phyloP scores from a whole-genome alignment of 2,797 vertebrate genomes.

The Sciaenops ocellatus region DNA sequence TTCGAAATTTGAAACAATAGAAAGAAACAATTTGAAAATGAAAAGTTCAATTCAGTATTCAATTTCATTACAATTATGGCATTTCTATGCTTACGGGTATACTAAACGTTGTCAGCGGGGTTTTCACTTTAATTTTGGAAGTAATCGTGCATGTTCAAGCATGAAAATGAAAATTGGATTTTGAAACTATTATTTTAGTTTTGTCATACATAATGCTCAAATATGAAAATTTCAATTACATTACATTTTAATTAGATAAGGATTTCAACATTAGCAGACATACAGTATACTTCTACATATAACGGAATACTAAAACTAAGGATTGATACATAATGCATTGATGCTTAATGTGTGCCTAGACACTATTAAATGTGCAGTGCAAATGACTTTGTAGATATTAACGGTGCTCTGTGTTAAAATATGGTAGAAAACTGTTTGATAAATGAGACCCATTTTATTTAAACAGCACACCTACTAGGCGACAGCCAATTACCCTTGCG shows the following conservation, averaged over 20 bases:
- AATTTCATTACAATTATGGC: neutral
- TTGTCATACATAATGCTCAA: slow-evolving; percentile 4
- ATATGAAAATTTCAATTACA: neutral
- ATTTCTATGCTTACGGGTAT: neutral
- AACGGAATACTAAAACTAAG: slow-evolving; percentile 34
- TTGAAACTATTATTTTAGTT: neutral
- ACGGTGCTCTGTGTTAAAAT: slow-evolving; percentile 45
- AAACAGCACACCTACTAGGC: slow-evolving; percentile 75
- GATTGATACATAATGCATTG: slow-evolving; percentile 29
- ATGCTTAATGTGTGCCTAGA: slow-evolving; percentile 36
- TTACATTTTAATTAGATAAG: neutral
- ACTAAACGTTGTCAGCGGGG: neutral
- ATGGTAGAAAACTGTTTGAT: slow-evolving; percentile 65
- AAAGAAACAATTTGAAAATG: neutral
- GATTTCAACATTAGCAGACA: slow-evolving; percentile 17
- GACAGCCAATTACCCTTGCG: slow-evolving; percentile 77
- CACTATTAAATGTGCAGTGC: slow-evolving; percentile 41
- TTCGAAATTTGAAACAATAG: too few species aligned
- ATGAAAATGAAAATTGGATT: neutral
- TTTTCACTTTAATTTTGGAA: neutral
- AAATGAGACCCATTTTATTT: slow-evolving; percentile 78
- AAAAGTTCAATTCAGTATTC: neutral
- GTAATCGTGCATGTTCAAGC: neutral
- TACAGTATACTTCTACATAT: slow-evolving; percentile 8
- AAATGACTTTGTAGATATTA: slow-evolving; percentile 61